phyloP scores from a whole-genome alignment of 2,797 vertebrate species.

The Coilia nasus region DNA sequence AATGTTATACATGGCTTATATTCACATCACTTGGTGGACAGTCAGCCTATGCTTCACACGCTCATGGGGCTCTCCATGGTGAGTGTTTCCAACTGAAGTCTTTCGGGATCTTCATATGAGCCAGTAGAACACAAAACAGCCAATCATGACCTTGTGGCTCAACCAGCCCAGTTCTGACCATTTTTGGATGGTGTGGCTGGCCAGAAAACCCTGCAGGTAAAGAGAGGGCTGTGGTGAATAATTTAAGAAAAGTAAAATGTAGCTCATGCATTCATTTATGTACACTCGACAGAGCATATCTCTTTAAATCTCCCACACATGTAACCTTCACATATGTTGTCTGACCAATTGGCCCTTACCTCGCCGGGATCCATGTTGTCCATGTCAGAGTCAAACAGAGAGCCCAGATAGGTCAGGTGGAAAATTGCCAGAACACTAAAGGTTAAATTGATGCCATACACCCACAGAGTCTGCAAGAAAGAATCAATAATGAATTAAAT shows the following conservation, averaged over 20 bases:
- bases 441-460: slow-evolving; percentile 76
- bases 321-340: neutral
- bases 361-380: slow-evolving; percentile 82
- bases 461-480: slow-evolving; percentile 75
- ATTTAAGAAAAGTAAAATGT: neutral
- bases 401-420: slow-evolving; percentile 89
- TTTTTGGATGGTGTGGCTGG: slow-evolving; percentile 86
- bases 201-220: slow-evolving; percentile 80
- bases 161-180: slow-evolving; percentile 93
- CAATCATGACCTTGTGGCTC: slow-evolving; percentile 86
- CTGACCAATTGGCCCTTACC: slow-evolving; percentile 63
- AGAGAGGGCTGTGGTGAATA: neutral
- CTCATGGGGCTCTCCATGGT: neutral
- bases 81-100: neutral
- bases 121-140: slow-evolving; percentile 85
- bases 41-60: neutral
- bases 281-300: neutral
- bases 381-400: slow-evolving; percentile 86
- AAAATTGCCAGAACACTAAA: slow-evolving; percentile 83
- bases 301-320: slow-evolving; percentile 3
- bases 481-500: neutral
- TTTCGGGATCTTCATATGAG: slow-evolving; percentile 69
- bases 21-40: neutral
- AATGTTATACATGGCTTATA: neutral
- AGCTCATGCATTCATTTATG: no score